These are phyloP conservation scores for Nyctereutes procyonoides DNA, from an alignment of 2,113 vertebrate species.

Conservation along the genomic window DNA sequence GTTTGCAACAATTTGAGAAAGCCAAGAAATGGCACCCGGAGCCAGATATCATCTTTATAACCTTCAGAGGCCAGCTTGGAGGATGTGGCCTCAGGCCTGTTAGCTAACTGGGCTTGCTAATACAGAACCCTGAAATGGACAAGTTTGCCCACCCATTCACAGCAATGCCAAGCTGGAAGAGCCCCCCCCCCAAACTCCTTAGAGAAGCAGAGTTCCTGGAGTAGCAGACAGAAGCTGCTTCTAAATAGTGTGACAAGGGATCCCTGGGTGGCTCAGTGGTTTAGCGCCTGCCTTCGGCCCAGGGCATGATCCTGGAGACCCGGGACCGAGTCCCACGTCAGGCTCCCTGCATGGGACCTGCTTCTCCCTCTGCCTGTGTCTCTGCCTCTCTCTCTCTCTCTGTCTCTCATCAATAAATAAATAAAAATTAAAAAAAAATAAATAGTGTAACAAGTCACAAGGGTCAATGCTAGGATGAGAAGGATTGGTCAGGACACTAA, in stretches of 20 bases:
- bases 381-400: too few relatives aligned
- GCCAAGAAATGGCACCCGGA: not conserved
- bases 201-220: not conserved
- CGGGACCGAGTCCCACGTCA: too few relatives aligned
- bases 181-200: not conserved
- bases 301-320: too few relatives aligned
- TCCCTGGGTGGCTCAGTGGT: too few relatives aligned
- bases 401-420: too few relatives aligned
- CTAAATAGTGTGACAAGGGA: not conserved
- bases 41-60: not conserved
- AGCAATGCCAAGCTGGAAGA: not conserved
- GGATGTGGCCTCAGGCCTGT: not conserved
- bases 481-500: not conserved
- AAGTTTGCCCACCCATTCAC: not conserved
- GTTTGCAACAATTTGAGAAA: not conserved
- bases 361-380: too few relatives aligned
- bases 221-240: not conserved
- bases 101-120: not conserved
- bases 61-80: not conserved
- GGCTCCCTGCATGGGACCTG: too few relatives aligned
- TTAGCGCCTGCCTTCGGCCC: too few relatives aligned
- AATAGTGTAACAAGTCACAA: not conserved
- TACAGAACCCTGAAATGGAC: not conserved
- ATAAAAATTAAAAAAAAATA: not conserved
- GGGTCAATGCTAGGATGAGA: not conserved